These are phyloP conservation scores for Dasysyrphus tricinctus DNA, from an alignment of 2,888 invertebrate genomes.

Conservation along the genomic window DNA sequence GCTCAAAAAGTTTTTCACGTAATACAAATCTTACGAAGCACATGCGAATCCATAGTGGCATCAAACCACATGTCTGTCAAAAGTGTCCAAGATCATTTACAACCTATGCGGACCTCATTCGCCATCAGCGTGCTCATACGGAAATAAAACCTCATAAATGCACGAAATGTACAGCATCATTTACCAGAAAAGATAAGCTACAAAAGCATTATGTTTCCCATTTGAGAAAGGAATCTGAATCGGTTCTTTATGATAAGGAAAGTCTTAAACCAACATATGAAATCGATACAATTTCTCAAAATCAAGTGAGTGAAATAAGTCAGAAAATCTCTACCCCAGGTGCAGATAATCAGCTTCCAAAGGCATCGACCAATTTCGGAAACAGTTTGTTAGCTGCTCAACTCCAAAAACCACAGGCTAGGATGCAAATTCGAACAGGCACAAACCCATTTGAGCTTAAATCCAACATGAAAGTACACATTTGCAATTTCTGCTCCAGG, in stretches of 20 bases:
- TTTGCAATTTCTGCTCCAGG: constrained; percentile 88
- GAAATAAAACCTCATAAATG: constrained; percentile 88
- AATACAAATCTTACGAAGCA: constrained; percentile 91
- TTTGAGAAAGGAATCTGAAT: constrained; percentile 78
- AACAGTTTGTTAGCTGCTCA: constrained; percentile 56
- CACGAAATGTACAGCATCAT: constrained; percentile 87
- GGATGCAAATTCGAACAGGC: constrained; percentile 29
- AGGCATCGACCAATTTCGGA: constrained; percentile 31
- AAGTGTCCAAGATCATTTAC: constrained; percentile 90
- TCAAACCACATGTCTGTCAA: constrained; percentile 89
- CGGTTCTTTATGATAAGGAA: constrained; percentile 62
- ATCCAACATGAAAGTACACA: constrained; percentile 76
- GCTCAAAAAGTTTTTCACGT: constrained; percentile 89
- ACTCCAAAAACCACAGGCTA: constrained; percentile 53
- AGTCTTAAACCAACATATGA: constrained; percentile 71
- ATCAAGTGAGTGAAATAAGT: constrained; percentile 77
- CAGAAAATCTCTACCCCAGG: constrained; percentile 32
- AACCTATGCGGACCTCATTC: constrained; percentile 87
- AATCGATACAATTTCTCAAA: constrained; percentile 71
- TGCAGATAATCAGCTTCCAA: neutral
- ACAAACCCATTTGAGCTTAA: constrained; percentile 15
- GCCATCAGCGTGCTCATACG: constrained; percentile 88
- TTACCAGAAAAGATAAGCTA: constrained; percentile 88
- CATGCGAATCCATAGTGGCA: constrained; percentile 88
- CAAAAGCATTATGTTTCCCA: constrained; percentile 88